A percentile compares a stretch with the other conserved stretches of the same genome.
These are phyloP conservation scores for Gryllus bimaculatus DNA, from an alignment of 1,140 invertebrate genomes.

Conservation along the genomic window DNA sequence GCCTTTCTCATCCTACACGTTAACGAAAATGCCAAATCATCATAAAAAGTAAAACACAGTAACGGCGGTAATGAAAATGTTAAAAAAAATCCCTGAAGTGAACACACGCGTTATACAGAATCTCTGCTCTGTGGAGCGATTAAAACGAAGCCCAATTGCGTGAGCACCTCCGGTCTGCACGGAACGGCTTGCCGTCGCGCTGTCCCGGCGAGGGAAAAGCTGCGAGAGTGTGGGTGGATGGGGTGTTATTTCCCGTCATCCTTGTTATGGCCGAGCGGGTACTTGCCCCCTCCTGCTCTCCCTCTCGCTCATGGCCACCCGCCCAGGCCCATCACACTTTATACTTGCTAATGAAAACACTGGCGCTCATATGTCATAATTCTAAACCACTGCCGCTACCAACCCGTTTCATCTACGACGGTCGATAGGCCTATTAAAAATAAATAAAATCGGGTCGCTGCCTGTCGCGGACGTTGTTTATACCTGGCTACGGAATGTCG, in stretches of 20 bases:
- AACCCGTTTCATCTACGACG: neutral
- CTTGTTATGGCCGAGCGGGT: neutral
- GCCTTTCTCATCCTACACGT: neutral
- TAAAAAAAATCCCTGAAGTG: neutral
- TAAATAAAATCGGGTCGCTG: neutral
- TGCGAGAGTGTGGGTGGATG: neutral
- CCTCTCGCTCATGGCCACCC: neutral
- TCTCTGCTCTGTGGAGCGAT: no score
- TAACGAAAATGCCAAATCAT: neutral
- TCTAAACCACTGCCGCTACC: neutral
- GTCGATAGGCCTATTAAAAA: neutral
- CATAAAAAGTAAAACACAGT: neutral
- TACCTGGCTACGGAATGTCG: neutral
- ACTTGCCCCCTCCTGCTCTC: neutral
- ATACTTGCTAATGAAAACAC: slow-evolving; percentile 4
- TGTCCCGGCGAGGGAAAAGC: no score
- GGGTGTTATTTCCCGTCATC: neutral
- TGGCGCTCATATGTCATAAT: neutral
- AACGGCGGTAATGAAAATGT: neutral
- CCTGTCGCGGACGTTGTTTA: neutral
- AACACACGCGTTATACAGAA: no score
- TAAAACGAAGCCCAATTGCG: no score
- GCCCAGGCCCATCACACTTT: neutral
- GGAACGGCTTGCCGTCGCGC: no score
- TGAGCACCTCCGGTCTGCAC: no score